Evolutionary conservation across 2,113 vertebrate species (phyloP).

Genomic region (Lynx canadensis): DNA sequence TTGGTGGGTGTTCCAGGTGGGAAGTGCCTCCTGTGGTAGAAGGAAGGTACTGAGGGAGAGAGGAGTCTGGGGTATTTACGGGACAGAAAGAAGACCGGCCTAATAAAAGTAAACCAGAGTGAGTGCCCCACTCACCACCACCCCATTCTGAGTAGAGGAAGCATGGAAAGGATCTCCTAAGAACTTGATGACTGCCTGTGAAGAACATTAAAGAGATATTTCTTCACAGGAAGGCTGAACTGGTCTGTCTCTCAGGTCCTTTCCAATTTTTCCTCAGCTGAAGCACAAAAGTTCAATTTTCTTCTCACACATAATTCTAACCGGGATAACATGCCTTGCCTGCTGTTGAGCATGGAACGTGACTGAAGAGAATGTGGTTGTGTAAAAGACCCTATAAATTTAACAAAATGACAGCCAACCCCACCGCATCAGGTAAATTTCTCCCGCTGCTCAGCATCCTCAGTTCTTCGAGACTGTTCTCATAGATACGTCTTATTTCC

Average conservation of each 20-base stretch:
- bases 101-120: background rate
- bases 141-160: background rate
- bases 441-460: background rate
- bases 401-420: background rate
- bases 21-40: background rate
- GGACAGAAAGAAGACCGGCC: background rate
- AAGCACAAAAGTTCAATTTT: background rate
- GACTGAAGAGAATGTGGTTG: background rate
- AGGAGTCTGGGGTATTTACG: background rate
- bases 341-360: background rate
- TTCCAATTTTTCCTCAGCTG: conserved; percentile 3
- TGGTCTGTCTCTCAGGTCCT: background rate
- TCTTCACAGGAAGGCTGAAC: background rate
- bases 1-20: background rate
- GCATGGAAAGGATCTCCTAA: background rate
- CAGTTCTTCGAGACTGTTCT: background rate
- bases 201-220: background rate
- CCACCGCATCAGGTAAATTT: background rate
- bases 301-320: background rate
- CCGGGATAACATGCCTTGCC: background rate
- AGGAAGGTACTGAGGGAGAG: background rate
- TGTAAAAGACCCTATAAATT: background rate
- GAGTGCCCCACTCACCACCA: too few relatives aligned
- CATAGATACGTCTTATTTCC: background rate
- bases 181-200: background rate